These are phyloP conservation scores for Tapirus indicus DNA, from an alignment of 2,797 vertebrate species.

Conservation along the genomic window DNA sequence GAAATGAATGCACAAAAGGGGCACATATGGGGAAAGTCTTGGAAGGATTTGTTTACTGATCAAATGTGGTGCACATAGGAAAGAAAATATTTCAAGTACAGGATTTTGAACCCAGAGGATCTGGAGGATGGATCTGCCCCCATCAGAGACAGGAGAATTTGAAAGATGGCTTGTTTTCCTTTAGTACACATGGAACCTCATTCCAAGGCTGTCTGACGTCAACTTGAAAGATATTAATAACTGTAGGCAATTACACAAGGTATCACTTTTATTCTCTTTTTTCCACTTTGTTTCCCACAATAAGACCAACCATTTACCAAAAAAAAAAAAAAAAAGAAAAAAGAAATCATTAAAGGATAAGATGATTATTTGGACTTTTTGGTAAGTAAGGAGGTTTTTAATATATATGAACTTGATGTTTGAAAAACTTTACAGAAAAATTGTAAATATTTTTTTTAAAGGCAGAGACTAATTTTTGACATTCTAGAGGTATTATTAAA, in stretches of 20 bases:
- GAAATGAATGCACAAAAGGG: neutral
- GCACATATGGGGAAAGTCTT: neutral
- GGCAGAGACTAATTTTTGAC: neutral
- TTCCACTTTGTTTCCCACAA: neutral
- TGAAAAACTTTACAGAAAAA: slow-evolving; percentile 19
- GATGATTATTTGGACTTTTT: neutral
- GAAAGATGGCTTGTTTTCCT: neutral
- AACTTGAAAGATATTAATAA: neutral
- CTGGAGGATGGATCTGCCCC: neutral
- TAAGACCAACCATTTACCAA: neutral
- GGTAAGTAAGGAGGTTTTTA: neutral
- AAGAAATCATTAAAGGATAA: neutral
- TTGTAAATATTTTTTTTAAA: neutral
- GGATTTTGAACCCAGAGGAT: neutral
- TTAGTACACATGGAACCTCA: neutral
- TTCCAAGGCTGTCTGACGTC: neutral
- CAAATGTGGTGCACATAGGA: neutral
- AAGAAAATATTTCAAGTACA: neutral
- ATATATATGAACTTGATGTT: neutral
- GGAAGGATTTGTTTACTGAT: neutral
- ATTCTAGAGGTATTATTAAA: neutral
- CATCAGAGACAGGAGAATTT: neutral
- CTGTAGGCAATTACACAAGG: neutral
- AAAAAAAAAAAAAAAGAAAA: neutral
- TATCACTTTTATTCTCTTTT: neutral